Evolutionary conservation across 2,888 invertebrate species (phyloP).

Genomic region (Hypercompe scribonia): DNA sequence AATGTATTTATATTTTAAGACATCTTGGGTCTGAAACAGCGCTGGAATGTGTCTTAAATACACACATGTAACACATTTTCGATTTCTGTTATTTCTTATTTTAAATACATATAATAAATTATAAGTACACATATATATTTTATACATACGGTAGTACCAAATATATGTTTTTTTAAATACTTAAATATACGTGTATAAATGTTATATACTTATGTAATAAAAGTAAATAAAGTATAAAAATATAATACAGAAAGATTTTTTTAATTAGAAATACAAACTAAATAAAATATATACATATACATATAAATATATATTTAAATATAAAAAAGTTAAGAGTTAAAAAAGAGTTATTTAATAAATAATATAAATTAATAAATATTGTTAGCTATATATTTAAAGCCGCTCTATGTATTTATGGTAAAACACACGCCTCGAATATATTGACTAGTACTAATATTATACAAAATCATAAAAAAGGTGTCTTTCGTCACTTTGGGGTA

Average conservation of each 20-base stretch:
- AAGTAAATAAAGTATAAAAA: not conserved
- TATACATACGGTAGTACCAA: not conserved
- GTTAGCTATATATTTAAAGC: conserved; percentile 52
- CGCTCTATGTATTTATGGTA: conserved; percentile 34
- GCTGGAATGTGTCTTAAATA: not conserved
- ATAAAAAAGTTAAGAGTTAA: not conserved
- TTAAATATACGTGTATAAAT: not conserved
- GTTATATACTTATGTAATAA: not conserved
- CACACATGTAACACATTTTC: not conserved
- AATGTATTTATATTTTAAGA: not conserved
- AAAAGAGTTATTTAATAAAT: conserved; percentile 23
- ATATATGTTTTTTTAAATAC: not conserved
- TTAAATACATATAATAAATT: not conserved
- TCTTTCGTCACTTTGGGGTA: conserved; percentile 39
- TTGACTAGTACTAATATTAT: conserved; percentile 73
- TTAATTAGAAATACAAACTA: not conserved
- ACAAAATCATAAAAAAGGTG: conserved; percentile 53
- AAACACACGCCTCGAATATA: conserved; percentile 39
- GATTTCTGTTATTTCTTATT: not conserved
- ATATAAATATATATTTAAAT: not conserved
- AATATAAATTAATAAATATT: conserved; percentile 37
- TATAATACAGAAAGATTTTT: not conserved
- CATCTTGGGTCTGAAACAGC: not conserved
- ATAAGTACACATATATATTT: not conserved
- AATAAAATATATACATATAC: not conserved